phyloP scores from a whole-genome alignment of 2,113 vertebrate genomes.

The Gadus chalcogrammus region DNA sequence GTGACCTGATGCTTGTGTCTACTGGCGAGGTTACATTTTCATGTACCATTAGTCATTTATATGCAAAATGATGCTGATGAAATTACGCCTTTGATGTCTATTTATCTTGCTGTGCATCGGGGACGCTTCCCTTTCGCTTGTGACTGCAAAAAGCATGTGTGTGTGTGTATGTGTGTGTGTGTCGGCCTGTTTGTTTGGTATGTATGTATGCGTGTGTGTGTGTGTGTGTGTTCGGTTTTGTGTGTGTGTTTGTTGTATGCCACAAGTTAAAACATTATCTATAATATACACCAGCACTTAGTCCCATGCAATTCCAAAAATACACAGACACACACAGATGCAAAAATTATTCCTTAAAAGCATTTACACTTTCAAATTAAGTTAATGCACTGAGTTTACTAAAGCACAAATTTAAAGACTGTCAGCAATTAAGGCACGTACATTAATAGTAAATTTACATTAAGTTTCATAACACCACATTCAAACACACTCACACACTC shows the following conservation, averaged over 20 bases:
- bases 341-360: too few species aligned
- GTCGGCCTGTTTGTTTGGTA: not conserved
- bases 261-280: not conserved
- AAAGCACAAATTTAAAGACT: too few species aligned
- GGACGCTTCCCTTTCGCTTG: too few species aligned
- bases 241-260: not conserved
- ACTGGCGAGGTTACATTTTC: slow-evolving; percentile 1
- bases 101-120: not conserved
- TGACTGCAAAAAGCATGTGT: not conserved
- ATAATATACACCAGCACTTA: too few species aligned
- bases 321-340: not conserved
- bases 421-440: too few species aligned
- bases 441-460: too few species aligned
- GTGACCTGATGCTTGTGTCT: not conserved
- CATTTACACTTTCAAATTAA: too few species aligned
- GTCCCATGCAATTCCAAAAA: not conserved
- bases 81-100: slow-evolving; percentile 34
- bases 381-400: too few species aligned
- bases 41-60: slow-evolving; percentile 29
- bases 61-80: slow-evolving; percentile 18
- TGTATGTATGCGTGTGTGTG: not conserved
- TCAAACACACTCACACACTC: too few species aligned
- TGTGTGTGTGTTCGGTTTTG: not conserved
- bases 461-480: too few species aligned
- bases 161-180: not conserved